Evolutionary conservation across 2,113 vertebrate species (phyloP).

Genomic region (Romanogobio albipinnatus): DNA sequence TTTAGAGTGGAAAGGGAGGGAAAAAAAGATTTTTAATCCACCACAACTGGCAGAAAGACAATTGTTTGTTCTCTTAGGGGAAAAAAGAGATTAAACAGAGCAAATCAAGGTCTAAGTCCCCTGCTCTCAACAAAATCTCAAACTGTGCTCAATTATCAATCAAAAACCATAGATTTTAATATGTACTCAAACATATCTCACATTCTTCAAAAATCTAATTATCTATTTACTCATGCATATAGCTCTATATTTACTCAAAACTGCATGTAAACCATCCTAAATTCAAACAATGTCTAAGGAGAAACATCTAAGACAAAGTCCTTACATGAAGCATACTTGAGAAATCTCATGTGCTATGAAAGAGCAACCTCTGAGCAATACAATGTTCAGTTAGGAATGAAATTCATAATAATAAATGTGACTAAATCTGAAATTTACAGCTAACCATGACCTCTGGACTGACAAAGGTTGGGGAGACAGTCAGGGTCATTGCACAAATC

Average conservation of each 20-base stretch:
- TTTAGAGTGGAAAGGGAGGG: neutral
- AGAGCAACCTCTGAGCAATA: neutral
- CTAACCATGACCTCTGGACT: constrained; percentile 8
- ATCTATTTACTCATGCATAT: neutral
- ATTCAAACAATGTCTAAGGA: neutral
- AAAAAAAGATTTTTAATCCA: neutral
- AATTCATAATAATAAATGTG: neutral
- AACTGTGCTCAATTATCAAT: neutral
- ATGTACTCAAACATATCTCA: neutral
- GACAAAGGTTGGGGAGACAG: constrained; percentile 2
- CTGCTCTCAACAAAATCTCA: neutral
- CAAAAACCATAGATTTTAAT: neutral
- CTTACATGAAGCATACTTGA: neutral
- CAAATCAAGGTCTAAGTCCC: neutral
- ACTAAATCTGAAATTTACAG: constrained; percentile 6
- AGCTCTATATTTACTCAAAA: neutral
- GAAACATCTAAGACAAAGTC: neutral
- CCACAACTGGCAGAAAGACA: neutral
- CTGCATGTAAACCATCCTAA: neutral
- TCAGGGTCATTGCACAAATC: constrained; percentile 17
- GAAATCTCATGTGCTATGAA: neutral
- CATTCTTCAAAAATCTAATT: neutral
- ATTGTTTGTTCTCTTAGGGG: neutral
- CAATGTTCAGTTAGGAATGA: neutral
- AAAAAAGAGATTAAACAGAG: neutral